Base-by-base conservation (phyloP, 2,888 invertebrate genomes). In the Tachina lurida region DNA sequence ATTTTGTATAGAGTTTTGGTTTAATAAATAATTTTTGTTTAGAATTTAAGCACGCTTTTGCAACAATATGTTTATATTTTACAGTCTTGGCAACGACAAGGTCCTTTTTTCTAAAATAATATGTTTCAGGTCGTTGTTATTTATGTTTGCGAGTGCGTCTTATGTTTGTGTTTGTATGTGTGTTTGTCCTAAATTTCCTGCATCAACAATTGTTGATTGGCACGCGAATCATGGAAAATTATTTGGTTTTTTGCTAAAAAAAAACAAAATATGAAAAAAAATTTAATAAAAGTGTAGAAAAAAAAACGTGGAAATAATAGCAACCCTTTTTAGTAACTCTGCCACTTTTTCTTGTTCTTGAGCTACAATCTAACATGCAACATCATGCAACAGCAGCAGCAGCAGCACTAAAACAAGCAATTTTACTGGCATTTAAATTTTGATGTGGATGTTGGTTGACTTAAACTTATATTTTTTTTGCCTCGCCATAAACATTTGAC, bases 181-280 rank as follows among this genome's bases (percentile, higher is more conserved):
- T 41, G 43, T 43, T 39, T 68, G 39, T 67, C 54, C 45, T 79
- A 83, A 86, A 76, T 77, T 83, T 80, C 67, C 68, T 73, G 15
- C n/a, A 63, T 13, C 60, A 68, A 84, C 83, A 86, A 86, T 80
- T 86, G 83, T 83, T 71, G 83, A 86, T 76, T 86, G 86, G 86
- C 86, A 86, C 86, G 86, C 86, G 83, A 86, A 74, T 86, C 67
- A 22, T 62, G 62, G 76, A 83, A 58, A 73, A 63, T 67, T 71
- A 63, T 76, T 63, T 60, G 7, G 63, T 79, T 75, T 73, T 31
- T 86, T 86, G 31, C 70, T 52, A 54, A 9, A 62, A 54, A 9
- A 62, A 60, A 70, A 56, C 43, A 49, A 71, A 71, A 43, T 68
- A 68, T 78, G 47, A 75, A 5, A 74, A 52, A 71, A 62, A 15